Percentiles rank a stretch among this genome's conserved stretches.
phyloP scores from a whole-genome alignment of 2,797 vertebrate genomes.

The Hydrolagus colliei region DNA sequence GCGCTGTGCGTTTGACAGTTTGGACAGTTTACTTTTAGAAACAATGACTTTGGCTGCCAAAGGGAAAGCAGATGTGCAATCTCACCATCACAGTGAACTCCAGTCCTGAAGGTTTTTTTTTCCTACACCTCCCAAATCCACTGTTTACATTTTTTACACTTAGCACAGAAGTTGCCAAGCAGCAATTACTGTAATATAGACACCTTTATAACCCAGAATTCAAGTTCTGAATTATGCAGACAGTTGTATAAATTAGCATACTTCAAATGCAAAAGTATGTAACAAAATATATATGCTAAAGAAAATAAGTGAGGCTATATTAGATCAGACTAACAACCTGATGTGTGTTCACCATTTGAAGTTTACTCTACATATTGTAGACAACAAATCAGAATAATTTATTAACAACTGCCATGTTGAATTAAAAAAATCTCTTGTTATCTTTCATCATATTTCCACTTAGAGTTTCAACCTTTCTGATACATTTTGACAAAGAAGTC shows the following conservation, averaged over 20 bases:
- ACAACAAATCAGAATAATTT: too few species aligned
- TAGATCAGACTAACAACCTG: too few species aligned
- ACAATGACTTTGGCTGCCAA: neutral
- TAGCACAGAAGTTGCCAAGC: neutral
- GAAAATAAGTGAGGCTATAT: too few species aligned
- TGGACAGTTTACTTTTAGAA: slow-evolving; percentile 15
- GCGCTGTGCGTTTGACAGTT: slow-evolving; percentile 1
- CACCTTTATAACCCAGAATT: neutral
- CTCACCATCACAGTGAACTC: neutral
- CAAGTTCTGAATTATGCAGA: neutral
- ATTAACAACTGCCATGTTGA: too few species aligned
- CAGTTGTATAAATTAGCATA: neutral
- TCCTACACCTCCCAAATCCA: neutral
- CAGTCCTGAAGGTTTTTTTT: neutral
- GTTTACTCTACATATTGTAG: too few species aligned
- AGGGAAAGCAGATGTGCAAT: slow-evolving; percentile 9
- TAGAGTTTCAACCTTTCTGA: too few species aligned
- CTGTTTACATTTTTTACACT: neutral
- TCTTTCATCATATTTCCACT: too few species aligned
- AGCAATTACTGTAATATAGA: neutral
- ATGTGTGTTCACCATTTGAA: too few species aligned
- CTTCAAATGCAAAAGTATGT: neutral
- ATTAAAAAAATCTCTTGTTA: too few species aligned
- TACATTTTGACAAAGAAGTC: too few species aligned
- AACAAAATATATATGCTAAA: too few species aligned